phyloP scores from a whole-genome alignment of 2,113 vertebrate genomes.

The Pimephales promelas region DNA sequence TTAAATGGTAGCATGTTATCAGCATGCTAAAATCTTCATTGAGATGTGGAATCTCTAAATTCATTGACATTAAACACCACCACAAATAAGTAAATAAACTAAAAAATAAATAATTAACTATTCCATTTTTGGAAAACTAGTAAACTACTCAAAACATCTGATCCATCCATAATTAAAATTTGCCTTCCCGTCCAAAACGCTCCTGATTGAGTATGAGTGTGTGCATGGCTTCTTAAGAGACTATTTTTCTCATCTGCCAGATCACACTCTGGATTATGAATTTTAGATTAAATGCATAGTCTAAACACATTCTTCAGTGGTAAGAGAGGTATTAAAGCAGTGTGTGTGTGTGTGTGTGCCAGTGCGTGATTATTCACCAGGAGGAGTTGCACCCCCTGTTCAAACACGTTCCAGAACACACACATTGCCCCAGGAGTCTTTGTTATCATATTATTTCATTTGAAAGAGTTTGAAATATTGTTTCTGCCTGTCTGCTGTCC shows the following conservation, averaged over 20 bases:
- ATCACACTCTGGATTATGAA: constrained; percentile 38
- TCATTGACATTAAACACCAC: neutral
- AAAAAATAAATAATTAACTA: neutral
- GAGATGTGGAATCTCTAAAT: neutral
- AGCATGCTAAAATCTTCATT: neutral
- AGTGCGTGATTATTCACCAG: constrained; percentile 30
- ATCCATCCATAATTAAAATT: neutral
- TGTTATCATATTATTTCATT: constrained; percentile 58
- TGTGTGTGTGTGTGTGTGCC: constrained; percentile 30
- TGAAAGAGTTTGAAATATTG: constrained; percentile 50
- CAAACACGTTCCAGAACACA: constrained; percentile 57
- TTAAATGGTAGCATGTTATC: neutral
- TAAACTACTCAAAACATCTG: constrained; percentile 5
- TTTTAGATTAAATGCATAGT: constrained; percentile 42
- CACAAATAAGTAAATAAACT: neutral
- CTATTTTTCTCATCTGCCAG: neutral
- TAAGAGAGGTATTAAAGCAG: constrained; percentile 42
- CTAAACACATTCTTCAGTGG: constrained; percentile 11
- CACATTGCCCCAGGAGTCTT: constrained; percentile 54
- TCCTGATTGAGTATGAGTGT: constrained; percentile 1
- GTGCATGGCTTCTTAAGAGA: neutral
- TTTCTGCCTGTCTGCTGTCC: constrained; percentile 46
- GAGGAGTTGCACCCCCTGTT: constrained; percentile 39
- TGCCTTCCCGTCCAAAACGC: neutral
- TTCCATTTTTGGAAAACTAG: neutral